Percentiles rank a stretch among this genome's conserved stretches.
Evolutionary conservation across 2,888 invertebrate genomes (phyloP).

Genomic region (Nasonia oneida): DNA sequence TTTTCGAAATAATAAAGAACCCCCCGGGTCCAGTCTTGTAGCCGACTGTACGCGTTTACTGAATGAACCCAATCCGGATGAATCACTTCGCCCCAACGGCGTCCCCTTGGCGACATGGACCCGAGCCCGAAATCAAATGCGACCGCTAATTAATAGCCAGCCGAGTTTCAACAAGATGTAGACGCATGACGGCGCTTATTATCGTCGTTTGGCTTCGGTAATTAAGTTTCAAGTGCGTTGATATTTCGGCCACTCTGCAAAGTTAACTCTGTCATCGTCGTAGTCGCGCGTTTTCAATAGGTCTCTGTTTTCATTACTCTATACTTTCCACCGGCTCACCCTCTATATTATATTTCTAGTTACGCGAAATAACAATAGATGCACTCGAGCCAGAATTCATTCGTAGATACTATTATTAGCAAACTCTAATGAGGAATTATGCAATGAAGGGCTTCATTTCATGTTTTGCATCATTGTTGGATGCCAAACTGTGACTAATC

Average conservation of each 20-base stretch:
- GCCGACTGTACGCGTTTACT: neutral
- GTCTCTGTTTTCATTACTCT: neutral
- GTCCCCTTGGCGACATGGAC: neutral
- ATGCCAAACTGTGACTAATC: no score
- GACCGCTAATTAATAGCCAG: conserved; percentile 33
- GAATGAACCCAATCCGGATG: conserved; percentile 2
- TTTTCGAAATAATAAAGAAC: neutral
- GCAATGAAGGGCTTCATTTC: no score
- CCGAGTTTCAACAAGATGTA: conserved; percentile 21
- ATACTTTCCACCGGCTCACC: no score
- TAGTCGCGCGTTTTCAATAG: neutral
- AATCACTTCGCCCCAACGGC: neutral
- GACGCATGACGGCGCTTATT: neutral
- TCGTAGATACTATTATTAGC: no score
- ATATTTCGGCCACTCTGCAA: conserved; percentile 8
- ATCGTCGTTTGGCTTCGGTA: neutral
- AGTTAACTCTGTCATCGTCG: neutral
- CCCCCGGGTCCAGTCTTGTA: neutral
- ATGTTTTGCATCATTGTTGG: no score
- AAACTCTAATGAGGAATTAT: no score
- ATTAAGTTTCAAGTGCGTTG: conserved; percentile 37
- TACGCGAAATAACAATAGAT: no score
- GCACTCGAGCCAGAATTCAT: no score
- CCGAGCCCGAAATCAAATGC: conserved; percentile 26
- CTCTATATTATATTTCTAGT: no score